Evolutionary conservation across 2,888 invertebrate species (phyloP), one percentile per base, ranked within the genome.

Genomic region (Dinocampus coccinellae): DNA sequence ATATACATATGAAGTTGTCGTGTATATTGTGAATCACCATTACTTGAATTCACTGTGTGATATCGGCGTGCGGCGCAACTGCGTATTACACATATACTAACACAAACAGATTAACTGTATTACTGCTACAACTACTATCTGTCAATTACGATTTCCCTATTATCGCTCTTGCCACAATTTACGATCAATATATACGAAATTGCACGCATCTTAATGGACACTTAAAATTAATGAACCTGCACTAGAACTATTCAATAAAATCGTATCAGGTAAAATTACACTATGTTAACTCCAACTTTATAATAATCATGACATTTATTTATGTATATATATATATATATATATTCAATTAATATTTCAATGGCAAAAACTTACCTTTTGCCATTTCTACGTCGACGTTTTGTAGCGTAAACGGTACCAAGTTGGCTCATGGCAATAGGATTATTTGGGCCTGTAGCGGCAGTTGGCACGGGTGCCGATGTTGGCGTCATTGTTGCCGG

Each of bases 391-490:
- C 98, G 91, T 86, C 98, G 92, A 86, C 98, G 90, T 90, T 98
- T 98, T 83, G 98, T 98, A 83, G 98, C 98, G 89, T 98, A 98
- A 85, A 98, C 98, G 83, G 97, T 98, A 81, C 97, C 96, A 84
- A 97, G 92, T 88, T 97, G 97, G 90, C 95, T 96, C 93, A 94
- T 93, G 84, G 90, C 90, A 77, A 85, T 85, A 80, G 87, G 83
- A 79, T 87, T 86, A 81, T 84, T 85, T 74, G 88, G 84, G 70
- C 85, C 86, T 77, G 85, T 81, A 67, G 81, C 72, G 69, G 83
- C 80, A 76, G 86, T 79, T 68, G 84, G 82, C 79, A 85, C 82
- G 69, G 86, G 83, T 73, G 84, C 84, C 76, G 85, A 85, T 57
- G 85, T 86, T 67, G 86, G 86, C 80, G 83, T 87, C 86, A 84